Evolutionary conservation across 2,888 invertebrate species (phyloP).

Genomic region (Ormyrus thymus): DNA sequence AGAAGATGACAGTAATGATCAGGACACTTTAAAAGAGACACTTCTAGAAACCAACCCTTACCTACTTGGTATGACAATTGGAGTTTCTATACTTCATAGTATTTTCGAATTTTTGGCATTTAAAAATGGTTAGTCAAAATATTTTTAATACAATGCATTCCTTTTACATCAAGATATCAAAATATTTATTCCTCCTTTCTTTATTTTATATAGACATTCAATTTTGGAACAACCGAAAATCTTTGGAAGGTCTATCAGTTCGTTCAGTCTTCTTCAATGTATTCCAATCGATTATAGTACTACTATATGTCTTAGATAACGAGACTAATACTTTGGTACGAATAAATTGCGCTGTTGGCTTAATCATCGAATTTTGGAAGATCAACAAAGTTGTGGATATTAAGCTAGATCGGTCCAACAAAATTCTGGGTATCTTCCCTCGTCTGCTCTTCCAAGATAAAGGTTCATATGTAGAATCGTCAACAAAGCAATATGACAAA

Average conservation of each 20-base stretch:
- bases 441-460: constrained; percentile 91
- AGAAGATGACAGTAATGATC: constrained; percentile 90
- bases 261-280: constrained; percentile 99
- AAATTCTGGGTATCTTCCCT: constrained; percentile 87
- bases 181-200: not conserved
- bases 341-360: constrained; percentile 94
- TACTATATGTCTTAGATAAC: constrained; percentile 97
- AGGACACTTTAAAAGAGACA: constrained; percentile 94
- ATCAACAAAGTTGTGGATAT: constrained; percentile 97
- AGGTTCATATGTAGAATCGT: constrained; percentile 96
- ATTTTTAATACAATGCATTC: not conserved
- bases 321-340: constrained; percentile 98
- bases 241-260: constrained; percentile 97
- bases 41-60: constrained; percentile 98
- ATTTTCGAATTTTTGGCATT: constrained; percentile 99
- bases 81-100: constrained; percentile 95
- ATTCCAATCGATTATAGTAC: constrained; percentile 95
- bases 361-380: constrained; percentile 99
- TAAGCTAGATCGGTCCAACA: constrained; percentile 84
- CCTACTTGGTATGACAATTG: constrained; percentile 91
- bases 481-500: constrained; percentile 95
- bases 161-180: not conserved
- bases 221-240: constrained; percentile 99
- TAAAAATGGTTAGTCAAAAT: constrained; percentile 87
- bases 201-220: constrained; percentile 87